Base-by-base conservation (phyloP, 1,140 invertebrate species). In the Penaeus japonicus region DNA sequence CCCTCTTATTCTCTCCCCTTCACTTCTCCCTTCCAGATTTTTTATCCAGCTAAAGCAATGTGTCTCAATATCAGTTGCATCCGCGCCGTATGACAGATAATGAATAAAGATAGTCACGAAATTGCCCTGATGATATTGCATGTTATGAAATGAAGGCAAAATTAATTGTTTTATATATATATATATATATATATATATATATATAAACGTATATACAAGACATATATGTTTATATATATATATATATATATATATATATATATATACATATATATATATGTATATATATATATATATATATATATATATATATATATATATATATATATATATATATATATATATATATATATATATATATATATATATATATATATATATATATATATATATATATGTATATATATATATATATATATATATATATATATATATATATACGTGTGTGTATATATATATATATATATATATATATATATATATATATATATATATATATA, bases 321-420 rank as follows among this genome's bases (percentile, higher is more conserved):
- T 65, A 65, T 65, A 15, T 65, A 65, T 20, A 65, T 15, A 65
- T 65, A 65, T 65, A 20, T 65, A 65, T 65, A 65, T 65, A 65
- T 65, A 59, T 4, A 5, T 65, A 65, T 65, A 65, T 65, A 65
- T 65, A 65, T 65, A 65, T 65, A 65, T 12, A 65, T 7, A 65
- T 65, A 65, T 65, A 65, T 65, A 65, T 65, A 65, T 65, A 65
- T 65, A 65, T 65, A 65, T 65, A 65, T 65, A 65, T 65, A 65
- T 65, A 65, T 65, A 65, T 65, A 65, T 65, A 65, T 65, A 65
- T 65, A 65, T 65, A 65, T 65, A 65, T 65, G 30, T 65, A 65
- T 65, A 20, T 65, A 65, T 65, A 65, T 65, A 20, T 65, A 65
- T 65, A 65, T 65, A 65, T 65, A 65, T 65, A 65, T 20, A 20